Percentiles rank a stretch among this genome's conserved stretches.
Evolutionary conservation across 2,888 invertebrate species (phyloP).

Genomic region (Cordilura impudica): DNA sequence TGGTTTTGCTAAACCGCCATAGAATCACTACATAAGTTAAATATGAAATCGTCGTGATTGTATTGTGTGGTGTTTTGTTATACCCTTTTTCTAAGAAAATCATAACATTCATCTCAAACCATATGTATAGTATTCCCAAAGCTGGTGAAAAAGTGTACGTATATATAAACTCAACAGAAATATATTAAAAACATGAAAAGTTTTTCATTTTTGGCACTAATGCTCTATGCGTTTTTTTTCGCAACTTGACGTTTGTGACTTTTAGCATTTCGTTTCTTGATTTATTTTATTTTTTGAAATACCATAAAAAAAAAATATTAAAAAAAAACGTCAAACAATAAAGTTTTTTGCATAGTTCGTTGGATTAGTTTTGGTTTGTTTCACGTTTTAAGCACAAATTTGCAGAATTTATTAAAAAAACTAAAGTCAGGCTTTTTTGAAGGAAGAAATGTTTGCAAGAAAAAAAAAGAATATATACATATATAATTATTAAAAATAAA

Average conservation of each 20-base stretch:
- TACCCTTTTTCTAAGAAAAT: neutral
- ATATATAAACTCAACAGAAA: constrained; percentile 4
- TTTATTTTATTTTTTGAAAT: neutral
- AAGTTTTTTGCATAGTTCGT: neutral
- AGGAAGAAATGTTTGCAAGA: too few relatives aligned
- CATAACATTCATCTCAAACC: neutral
- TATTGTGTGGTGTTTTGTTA: neutral
- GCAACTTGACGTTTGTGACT: constrained; percentile 18
- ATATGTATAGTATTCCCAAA: constrained; percentile 7
- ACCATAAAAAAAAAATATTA: neutral
- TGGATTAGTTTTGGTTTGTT: neutral
- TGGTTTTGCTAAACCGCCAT: neutral
- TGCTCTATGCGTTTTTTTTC: neutral
- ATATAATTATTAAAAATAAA: too few relatives aligned
- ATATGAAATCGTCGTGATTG: neutral
- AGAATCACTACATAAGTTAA: neutral
- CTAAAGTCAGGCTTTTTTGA: too few relatives aligned
- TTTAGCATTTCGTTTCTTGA: neutral
- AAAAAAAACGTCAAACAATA: constrained; percentile 11
- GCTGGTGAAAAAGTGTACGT: neutral
- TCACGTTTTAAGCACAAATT: too few relatives aligned
- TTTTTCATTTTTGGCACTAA: constrained; percentile 26
- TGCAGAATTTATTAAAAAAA: too few relatives aligned
- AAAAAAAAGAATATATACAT: too few relatives aligned
- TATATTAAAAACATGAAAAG: neutral